Percentiles rank a stretch among this genome's conserved stretches.
Conservation (phyloP, 2,888 invertebrate species). For the Diachrysia chrysitis region DNA sequence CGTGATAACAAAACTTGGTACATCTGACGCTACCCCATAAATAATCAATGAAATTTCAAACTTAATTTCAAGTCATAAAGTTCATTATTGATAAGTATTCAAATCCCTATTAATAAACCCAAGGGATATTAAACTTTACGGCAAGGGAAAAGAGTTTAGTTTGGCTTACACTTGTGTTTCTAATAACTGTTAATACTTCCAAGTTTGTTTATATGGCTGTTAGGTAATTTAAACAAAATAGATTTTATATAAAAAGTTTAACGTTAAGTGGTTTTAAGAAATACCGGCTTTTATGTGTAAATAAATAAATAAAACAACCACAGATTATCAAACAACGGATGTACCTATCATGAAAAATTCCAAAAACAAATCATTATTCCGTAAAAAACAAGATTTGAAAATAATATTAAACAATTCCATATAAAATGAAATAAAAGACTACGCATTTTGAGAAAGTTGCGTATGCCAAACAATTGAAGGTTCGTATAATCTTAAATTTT, state of each 20-base stretch:
- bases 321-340: too few relatives aligned
- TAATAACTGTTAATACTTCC: slow-evolving; percentile 22
- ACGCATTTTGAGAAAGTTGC: too few relatives aligned
- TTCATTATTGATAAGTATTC: slow-evolving; percentile 19
- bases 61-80: slow-evolving; percentile 8
- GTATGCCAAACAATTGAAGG: too few relatives aligned
- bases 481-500: too few relatives aligned
- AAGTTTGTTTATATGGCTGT: slow-evolving; percentile 37
- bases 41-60: slow-evolving; percentile 17
- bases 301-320: slow-evolving; percentile 37
- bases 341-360: slow-evolving; percentile 1
- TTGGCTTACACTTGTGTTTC: slow-evolving; percentile 2
- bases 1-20: slow-evolving; percentile 19
- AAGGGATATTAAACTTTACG: slow-evolving; percentile 13
- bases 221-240: slow-evolving; percentile 22
- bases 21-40: slow-evolving; percentile 11
- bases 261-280: slow-evolving; percentile 30
- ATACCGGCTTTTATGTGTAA: slow-evolving; percentile 6
- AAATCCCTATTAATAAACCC: slow-evolving; percentile 12
- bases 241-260: slow-evolving; percentile 16
- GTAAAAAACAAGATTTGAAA: slow-evolving; percentile 23
- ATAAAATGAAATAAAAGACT: too few relatives aligned
- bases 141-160: slow-evolving; percentile 7
- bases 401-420: too few relatives aligned
- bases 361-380: slow-evolving; percentile 5